phyloP scores from a whole-genome alignment of 2,797 vertebrate species.

The Scleropages formosus region DNA sequence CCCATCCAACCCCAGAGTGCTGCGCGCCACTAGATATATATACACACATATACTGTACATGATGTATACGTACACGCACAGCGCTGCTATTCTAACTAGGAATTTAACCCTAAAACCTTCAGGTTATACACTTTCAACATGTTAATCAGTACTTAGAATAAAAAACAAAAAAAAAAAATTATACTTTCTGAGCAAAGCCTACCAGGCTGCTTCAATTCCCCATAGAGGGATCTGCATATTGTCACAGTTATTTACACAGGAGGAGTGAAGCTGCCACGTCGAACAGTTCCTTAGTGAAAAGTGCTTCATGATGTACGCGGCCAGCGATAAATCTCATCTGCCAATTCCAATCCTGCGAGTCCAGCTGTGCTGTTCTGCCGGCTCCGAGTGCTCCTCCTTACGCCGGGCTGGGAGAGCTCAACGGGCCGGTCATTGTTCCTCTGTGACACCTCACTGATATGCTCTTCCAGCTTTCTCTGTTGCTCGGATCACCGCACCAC shows the following conservation, averaged over 20 bases:
- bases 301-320: too few species aligned
- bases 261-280: background rate
- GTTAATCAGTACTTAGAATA: too few species aligned
- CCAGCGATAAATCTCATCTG: background rate
- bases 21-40: too few species aligned
- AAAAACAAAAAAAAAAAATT: conserved; percentile 1
- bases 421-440: background rate
- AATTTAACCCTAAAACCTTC: too few species aligned
- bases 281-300: background rate
- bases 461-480: background rate
- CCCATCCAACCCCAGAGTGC: too few species aligned
- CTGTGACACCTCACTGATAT: background rate
- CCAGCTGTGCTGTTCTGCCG: background rate
- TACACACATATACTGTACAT: too few species aligned
- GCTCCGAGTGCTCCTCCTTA: background rate
- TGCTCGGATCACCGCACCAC: too few species aligned
- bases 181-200: conserved; percentile 5
- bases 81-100: too few species aligned
- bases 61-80: too few species aligned
- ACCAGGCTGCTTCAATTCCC: background rate
- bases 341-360: background rate
- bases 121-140: too few species aligned
- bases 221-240: background rate
- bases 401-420: background rate
- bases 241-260: conserved; percentile 1